Percentiles rank a stretch among this genome's conserved stretches.
phyloP scores from a whole-genome alignment of 1,140 invertebrate genomes.

The Caenorhabditis elegans region DNA sequence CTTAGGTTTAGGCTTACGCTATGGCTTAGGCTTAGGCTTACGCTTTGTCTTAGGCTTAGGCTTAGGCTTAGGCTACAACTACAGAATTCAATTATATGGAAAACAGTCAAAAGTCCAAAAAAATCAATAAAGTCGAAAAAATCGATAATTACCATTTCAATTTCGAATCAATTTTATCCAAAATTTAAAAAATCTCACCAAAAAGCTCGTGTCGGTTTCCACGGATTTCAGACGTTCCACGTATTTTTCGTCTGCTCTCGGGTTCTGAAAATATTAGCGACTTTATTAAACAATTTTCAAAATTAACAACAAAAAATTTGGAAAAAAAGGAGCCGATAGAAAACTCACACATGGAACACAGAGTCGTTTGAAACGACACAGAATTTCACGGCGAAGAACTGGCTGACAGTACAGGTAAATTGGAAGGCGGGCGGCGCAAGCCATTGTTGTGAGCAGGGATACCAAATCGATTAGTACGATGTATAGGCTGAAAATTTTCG shows the following conservation, averaged over 20 bases:
- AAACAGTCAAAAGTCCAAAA: too few relatives aligned
- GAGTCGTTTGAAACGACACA: constrained; percentile 42
- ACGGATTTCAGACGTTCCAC: not conserved
- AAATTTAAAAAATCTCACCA: not conserved
- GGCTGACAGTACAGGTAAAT: constrained; percentile 59
- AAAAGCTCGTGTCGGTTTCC: constrained; percentile 11
- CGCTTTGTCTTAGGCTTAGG: too few relatives aligned
- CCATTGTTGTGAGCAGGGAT: constrained; percentile 59
- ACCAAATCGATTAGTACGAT: constrained; percentile 56
- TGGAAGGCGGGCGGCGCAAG: constrained; percentile 58
- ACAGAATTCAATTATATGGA: too few relatives aligned
- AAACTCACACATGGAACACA: not conserved
- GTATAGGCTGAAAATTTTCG: constrained; percentile 45
- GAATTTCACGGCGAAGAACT: constrained; percentile 51
- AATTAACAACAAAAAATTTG: too few relatives aligned
- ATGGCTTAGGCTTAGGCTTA: too few relatives aligned
- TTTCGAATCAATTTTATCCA: not conserved
- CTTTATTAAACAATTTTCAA: too few relatives aligned
- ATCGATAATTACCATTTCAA: too few relatives aligned
- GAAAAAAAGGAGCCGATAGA: not conserved
- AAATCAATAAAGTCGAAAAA: too few relatives aligned
- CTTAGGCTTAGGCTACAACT: too few relatives aligned
- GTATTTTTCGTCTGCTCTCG: not conserved
- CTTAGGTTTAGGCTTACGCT: too few relatives aligned
- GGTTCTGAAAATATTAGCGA: constrained; percentile 8